Base-by-base conservation (phyloP, 2,888 invertebrate species). In the Limnephilus lunatus region DNA sequence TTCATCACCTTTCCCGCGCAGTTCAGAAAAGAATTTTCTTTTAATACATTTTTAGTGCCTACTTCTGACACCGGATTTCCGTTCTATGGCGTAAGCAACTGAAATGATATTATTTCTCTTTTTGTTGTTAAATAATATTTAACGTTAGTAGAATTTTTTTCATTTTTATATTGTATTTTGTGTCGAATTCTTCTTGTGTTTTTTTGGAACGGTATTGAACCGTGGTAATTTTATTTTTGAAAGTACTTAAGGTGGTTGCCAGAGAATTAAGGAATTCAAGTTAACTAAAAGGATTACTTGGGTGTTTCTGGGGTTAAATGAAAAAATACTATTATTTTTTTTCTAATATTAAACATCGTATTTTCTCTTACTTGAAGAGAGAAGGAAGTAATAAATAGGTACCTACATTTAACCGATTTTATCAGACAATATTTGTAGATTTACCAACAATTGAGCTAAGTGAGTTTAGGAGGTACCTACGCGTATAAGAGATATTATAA, bases 51-150 rank as follows among this genome's bases (percentile, higher is more conserved):
- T 86, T 68, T 32, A 31, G 87, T 68, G 30, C 87, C 53, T 68
- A 87, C 87, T 87, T 31, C 87, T 87, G 68, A 87, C 30, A 87
- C 53, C 68, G 87, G 68, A 87, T 31, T 32, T 87, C 87, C 87
- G 53, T 68, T 86, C 30, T 30, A 48, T 44, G 44, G 44, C 39
- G 44, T 30, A 86, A 86, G 85, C 83, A 83, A 83, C 35, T 35
- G 48, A 44, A 86, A 86, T 82, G 32, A 30, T 31, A 85, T 85
- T 48, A 44, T 86, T 39, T 86, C n/a, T 82, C 82, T 82, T 12
- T 82, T 32, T 14, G 25, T 5, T 85, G 3, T 48, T 85, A 14
- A 82, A 82, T 68, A 68, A 25, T 68, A n/a, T 68, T 68, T 68
- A 68, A 7, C 68, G 68, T 68, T 68, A 68, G 68, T 25, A n/a